phyloP scores from a whole-genome alignment of 2,113 vertebrate genomes.

The Toxotes jaculatrix region DNA sequence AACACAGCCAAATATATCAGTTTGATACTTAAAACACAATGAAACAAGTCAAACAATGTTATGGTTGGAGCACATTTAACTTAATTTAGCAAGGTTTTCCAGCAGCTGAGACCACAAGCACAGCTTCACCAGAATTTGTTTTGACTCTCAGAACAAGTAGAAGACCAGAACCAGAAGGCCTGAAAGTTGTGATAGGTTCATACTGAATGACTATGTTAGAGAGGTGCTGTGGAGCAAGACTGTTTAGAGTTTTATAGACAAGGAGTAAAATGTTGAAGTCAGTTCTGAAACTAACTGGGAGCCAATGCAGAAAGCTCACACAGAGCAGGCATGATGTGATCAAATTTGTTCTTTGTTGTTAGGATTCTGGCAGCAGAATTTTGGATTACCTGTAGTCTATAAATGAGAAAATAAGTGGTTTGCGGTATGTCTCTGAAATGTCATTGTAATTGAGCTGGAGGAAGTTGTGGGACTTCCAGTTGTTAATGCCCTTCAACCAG shows the following conservation, averaged over 20 bases:
- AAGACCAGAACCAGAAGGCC: neutral
- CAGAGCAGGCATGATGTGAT: too few species aligned
- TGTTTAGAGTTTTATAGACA: slow-evolving; percentile 4
- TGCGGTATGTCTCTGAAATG: neutral
- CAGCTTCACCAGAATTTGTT: slow-evolving; percentile 3
- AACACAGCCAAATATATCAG: too few species aligned
- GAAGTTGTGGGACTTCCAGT: neutral
- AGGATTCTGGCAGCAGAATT: too few species aligned
- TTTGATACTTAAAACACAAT: too few species aligned
- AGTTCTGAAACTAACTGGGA: neutral
- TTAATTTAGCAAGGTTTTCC: neutral
- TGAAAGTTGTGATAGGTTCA: neutral
- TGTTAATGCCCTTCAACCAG: neutral
- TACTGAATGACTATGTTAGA: neutral
- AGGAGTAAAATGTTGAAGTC: neutral
- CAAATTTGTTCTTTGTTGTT: too few species aligned
- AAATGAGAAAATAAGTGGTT: neutral
- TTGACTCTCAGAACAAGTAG: neutral
- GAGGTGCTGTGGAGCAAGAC: slow-evolving; percentile 3
- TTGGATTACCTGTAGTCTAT: too few species aligned
- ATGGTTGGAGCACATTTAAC: neutral
- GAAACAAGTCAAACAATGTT: neutral
- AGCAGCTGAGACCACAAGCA: neutral
- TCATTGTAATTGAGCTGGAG: neutral
- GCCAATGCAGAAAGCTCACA: too few species aligned